phyloP scores from a whole-genome alignment of 2,113 vertebrate species.

The Chitala chitala region DNA sequence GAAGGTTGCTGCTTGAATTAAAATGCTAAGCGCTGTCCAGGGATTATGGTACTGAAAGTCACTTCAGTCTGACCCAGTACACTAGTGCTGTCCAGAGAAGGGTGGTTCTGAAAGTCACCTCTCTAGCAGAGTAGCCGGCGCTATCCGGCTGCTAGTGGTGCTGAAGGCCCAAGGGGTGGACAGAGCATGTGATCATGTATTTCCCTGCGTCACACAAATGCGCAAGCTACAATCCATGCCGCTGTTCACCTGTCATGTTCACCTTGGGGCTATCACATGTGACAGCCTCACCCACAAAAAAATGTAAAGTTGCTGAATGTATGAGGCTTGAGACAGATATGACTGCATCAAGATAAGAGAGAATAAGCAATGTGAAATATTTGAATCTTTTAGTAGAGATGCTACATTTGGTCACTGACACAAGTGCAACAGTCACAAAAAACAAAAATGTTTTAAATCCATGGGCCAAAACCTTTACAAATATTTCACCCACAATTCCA shows the following conservation, averaged over 20 bases:
- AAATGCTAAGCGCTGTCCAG: too few species aligned
- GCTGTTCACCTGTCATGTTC: slow-evolving; percentile 42
- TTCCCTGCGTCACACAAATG: slow-evolving; percentile 13
- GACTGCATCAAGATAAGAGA: neutral
- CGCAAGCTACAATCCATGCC: slow-evolving; percentile 31
- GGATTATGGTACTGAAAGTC: neutral
- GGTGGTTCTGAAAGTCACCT: neutral
- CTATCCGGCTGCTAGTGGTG: slow-evolving; percentile 3
- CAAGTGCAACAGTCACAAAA: neutral
- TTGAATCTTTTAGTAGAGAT: neutral
- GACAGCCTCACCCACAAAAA: slow-evolving; percentile 33
- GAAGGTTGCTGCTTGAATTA: too few species aligned
- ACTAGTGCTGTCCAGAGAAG: neutral
- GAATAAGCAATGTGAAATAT: neutral
- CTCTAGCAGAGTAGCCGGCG: neutral
- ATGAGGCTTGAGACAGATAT: slow-evolving; percentile 24
- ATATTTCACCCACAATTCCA: too few species aligned
- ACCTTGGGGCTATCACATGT: slow-evolving; percentile 45
- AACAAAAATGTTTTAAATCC: neutral
- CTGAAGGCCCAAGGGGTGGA: slow-evolving; percentile 18
- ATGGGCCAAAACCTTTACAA: neutral
- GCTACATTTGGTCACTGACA: neutral
- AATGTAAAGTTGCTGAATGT: slow-evolving; percentile 21
- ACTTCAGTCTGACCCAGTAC: neutral
- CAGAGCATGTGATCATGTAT: neutral